Evolutionary conservation across 2,113 vertebrate genomes (phyloP).

Genomic region (Hystrix cristata): DNA sequence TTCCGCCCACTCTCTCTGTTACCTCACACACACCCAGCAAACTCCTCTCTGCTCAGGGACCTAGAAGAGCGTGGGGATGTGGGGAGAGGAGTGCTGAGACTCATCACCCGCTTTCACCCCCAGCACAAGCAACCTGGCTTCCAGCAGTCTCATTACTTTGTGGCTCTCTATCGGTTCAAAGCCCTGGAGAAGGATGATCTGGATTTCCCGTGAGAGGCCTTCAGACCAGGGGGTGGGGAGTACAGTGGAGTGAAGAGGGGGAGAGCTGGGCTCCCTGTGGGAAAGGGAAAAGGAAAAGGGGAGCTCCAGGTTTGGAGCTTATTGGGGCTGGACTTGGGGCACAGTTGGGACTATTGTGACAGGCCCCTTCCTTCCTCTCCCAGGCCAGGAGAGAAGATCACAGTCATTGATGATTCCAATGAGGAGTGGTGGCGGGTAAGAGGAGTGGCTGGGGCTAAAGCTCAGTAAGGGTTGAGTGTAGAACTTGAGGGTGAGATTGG

Average conservation of each 20-base stretch:
- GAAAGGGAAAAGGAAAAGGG: background rate
- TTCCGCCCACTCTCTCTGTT: background rate
- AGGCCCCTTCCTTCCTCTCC: conserved; percentile 51
- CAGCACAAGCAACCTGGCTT: conserved; percentile 94
- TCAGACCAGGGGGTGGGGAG: background rate
- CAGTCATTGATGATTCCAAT: conserved; percentile 98
- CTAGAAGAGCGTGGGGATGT: background rate
- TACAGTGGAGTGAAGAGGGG: background rate
- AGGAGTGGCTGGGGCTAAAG: background rate
- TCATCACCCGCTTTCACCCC: background rate
- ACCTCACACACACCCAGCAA: background rate
- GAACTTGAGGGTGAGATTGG: background rate
- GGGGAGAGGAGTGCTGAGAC: background rate
- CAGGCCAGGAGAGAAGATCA: conserved; percentile 97
- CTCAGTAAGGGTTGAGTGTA: background rate
- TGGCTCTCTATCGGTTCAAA: conserved; percentile 96
- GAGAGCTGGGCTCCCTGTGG: background rate
- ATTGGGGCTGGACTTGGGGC: background rate
- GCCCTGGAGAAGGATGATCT: conserved; percentile 96
- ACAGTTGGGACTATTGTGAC: background rate
- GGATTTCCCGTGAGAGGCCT: conserved; percentile 94
- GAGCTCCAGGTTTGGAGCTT: background rate
- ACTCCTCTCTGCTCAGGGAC: background rate
- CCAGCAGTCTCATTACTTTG: conserved; percentile 95
- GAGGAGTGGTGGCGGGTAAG: conserved; percentile 99